Conservation (phyloP, 2,113 vertebrate species). For the Xiphophorus hellerii region DNA sequence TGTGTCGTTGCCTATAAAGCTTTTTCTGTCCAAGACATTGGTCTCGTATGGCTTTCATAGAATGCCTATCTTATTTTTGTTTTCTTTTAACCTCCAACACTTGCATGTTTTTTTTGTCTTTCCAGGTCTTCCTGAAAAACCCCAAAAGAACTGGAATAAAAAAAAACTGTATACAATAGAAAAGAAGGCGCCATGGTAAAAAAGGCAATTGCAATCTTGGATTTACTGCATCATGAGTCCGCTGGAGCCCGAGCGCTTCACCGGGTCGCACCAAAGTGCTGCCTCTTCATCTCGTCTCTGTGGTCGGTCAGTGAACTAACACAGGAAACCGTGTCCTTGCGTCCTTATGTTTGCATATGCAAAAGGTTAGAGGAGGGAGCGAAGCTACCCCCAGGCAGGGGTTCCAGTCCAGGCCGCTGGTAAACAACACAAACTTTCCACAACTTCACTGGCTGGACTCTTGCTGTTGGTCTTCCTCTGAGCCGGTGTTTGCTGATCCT, state of each 20-base stretch:
- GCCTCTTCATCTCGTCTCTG: slow-evolving; percentile 63
- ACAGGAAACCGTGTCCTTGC: not conserved
- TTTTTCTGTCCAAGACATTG: slow-evolving; percentile 36
- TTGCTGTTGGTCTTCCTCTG: slow-evolving; percentile 66
- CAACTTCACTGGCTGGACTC: slow-evolving; percentile 71
- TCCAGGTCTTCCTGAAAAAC: slow-evolving; percentile 24
- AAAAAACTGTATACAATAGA: slow-evolving; percentile 63
- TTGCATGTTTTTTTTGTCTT: slow-evolving; percentile 38
- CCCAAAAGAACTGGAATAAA: not conserved
- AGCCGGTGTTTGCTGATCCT: slow-evolving; percentile 53
- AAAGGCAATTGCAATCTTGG: slow-evolving; percentile 76
- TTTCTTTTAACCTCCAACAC: slow-evolving; percentile 12
- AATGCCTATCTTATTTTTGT: slow-evolving; percentile 26
- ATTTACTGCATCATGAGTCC: slow-evolving; percentile 72
- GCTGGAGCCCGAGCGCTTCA: slow-evolving; percentile 50
- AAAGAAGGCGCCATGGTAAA: slow-evolving; percentile 79
- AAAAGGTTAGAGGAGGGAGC: slow-evolving; percentile 74
- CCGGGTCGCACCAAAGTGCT: slow-evolving; percentile 54
- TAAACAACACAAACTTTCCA: slow-evolving; percentile 53
- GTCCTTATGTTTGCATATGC: slow-evolving; percentile 68
- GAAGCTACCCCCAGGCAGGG: slow-evolving; percentile 62
- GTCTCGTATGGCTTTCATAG: slow-evolving; percentile 53
- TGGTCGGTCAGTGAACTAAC: slow-evolving; percentile 64
- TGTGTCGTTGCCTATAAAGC: slow-evolving; percentile 10
- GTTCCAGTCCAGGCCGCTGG: slow-evolving; percentile 65